phyloP scores from a whole-genome alignment of 2,113 vertebrate genomes.

The Xiphophorus maculatus region DNA sequence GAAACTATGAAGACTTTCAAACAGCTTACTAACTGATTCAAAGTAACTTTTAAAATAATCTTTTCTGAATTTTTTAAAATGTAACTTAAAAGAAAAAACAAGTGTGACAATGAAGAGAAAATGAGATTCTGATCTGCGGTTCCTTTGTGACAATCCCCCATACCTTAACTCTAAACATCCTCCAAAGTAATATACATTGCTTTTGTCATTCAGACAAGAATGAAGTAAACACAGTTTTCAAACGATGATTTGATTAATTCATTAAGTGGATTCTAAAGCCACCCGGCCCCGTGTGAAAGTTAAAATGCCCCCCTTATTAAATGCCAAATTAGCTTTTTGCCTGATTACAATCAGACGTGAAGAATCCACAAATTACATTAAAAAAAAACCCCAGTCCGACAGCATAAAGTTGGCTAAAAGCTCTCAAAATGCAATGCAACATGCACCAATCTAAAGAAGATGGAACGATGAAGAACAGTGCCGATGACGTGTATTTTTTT shows the following conservation, averaged over 20 bases:
- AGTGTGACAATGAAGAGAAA: neutral
- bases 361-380: too few relatives aligned
- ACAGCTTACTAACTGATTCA: neutral
- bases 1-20: neutral
- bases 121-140: neutral
- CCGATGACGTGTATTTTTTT: too few relatives aligned
- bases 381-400: too few relatives aligned
- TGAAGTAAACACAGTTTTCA: too few relatives aligned
- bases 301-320: too few relatives aligned
- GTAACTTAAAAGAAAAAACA: neutral
- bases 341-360: too few relatives aligned
- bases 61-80: neutral
- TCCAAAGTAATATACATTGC: neutral
- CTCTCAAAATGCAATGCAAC: too few relatives aligned
- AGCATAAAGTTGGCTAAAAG: too few relatives aligned
- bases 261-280: neutral
- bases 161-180: neutral
- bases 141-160: neutral
- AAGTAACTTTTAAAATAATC: neutral
- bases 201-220: neutral
- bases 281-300: too few relatives aligned
- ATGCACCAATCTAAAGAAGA: too few relatives aligned
- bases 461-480: too few relatives aligned
- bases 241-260: neutral
- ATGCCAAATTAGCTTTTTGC: too few relatives aligned